phyloP scores from a whole-genome alignment of 2,113 vertebrate species.

The Thamnaconus septentrionalis region DNA sequence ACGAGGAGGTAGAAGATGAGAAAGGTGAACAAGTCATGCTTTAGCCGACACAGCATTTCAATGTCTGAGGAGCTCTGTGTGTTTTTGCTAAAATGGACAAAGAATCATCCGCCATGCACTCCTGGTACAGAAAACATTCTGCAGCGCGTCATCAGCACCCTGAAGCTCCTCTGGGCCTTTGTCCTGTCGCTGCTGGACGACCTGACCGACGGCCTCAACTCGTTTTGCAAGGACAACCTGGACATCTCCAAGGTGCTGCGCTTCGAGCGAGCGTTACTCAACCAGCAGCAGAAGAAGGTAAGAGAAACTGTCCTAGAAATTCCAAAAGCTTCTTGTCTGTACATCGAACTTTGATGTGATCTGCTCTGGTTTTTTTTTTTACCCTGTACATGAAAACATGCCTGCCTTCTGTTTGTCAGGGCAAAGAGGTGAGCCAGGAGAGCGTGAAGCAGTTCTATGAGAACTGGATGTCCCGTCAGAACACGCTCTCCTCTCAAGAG shows the following conservation, averaged over 20 bases:
- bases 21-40: conserved; percentile 36
- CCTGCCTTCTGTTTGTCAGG: conserved; percentile 48
- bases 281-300: conserved; percentile 72
- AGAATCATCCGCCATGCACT: not conserved
- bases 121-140: conserved; percentile 60
- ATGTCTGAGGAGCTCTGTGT: too few species aligned
- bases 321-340: too few species aligned
- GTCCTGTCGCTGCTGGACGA: conserved; percentile 68
- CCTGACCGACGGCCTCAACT: conserved; percentile 54
- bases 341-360: too few species aligned
- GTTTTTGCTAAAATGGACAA: not conserved
- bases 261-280: conserved; percentile 62
- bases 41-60: too few species aligned
- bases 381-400: too few species aligned
- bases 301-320: not conserved
- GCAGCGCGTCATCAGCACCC: conserved; percentile 51
- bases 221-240: conserved; percentile 66
- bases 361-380: too few species aligned
- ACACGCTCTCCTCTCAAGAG: conserved; percentile 45
- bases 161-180: conserved; percentile 69
- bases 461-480: conserved; percentile 65
- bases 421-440: conserved; percentile 73
- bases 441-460: conserved; percentile 70
- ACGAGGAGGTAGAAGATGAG: conserved; percentile 50
- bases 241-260: conserved; percentile 71